These are phyloP conservation scores for Muraenolepis orangiensis DNA, from an alignment of 2,797 vertebrate genomes.

Conservation along the genomic window DNA sequence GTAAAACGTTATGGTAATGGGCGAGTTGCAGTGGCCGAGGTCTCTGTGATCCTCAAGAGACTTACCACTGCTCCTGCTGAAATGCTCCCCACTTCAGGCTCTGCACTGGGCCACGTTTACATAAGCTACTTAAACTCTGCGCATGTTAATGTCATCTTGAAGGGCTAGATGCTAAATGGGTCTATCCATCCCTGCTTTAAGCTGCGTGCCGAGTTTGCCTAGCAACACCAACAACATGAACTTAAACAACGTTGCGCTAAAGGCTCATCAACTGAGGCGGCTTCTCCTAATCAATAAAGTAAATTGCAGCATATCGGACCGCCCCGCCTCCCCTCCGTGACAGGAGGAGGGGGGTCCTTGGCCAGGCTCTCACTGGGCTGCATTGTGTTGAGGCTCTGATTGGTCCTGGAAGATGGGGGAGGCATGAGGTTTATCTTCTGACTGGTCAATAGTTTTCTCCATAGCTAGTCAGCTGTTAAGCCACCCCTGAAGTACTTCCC, in stretches of 20 bases:
- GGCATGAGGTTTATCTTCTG: background rate
- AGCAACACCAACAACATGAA: slow-evolving; percentile 60
- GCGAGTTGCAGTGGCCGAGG: slow-evolving; percentile 30
- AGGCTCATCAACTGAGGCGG: slow-evolving; percentile 28
- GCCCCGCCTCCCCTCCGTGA: background rate
- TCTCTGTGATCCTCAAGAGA: slow-evolving; percentile 53
- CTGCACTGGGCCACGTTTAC: slow-evolving; percentile 62
- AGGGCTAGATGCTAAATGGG: slow-evolving; percentile 77
- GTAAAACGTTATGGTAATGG: slow-evolving; percentile 18
- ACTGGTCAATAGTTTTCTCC: background rate
- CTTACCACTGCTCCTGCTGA: slow-evolving; percentile 59
- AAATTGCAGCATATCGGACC: slow-evolving; percentile 16
- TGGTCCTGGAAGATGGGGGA: background rate
- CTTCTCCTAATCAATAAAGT: slow-evolving; percentile 35
- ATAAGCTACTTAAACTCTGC: slow-evolving; percentile 77
- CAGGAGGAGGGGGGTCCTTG: background rate
- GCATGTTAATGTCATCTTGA: slow-evolving; percentile 77
- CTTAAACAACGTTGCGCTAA: slow-evolving; percentile 41
- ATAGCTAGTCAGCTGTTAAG: background rate
- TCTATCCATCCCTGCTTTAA: slow-evolving; percentile 65
- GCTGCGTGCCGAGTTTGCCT: slow-evolving; percentile 57
- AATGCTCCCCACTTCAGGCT: slow-evolving; percentile 59
- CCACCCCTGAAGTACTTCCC: background rate
- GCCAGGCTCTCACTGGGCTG: background rate
- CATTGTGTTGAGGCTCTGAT: background rate